Conservation (phyloP, 2,113 vertebrate species). For the Dolichotis patagonum region DNA sequence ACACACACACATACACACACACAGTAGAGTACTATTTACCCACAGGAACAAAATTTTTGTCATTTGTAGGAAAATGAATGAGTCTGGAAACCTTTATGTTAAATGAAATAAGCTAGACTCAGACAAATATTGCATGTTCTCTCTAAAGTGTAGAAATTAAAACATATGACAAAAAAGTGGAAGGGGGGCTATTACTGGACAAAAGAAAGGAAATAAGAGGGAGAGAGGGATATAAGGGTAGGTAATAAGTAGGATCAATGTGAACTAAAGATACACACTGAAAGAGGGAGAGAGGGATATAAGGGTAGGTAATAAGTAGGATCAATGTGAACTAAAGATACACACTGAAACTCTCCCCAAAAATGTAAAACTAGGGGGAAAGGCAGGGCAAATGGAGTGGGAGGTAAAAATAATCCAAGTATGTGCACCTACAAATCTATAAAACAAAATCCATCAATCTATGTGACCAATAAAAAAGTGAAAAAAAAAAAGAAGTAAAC, state of each 20-base stretch:
- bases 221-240: background rate
- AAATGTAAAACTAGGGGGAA: background rate
- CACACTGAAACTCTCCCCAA: background rate
- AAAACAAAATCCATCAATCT: background rate
- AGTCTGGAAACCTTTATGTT: background rate
- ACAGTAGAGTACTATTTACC: background rate
- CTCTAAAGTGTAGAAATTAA: background rate
- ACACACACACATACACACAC: background rate
- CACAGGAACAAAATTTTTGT: background rate
- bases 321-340: background rate
- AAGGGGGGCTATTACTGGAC: background rate
- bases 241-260: background rate
- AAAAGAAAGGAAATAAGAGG: background rate
- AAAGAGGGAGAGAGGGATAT: background rate
- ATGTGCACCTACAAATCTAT: background rate
- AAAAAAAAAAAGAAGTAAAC: constrained; percentile 31
- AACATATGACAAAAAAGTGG: background rate
- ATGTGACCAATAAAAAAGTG: background rate
- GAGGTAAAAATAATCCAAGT: background rate
- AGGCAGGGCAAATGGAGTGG: background rate
- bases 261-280: background rate
- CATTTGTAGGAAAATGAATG: background rate
- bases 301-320: background rate
- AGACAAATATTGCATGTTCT: background rate
- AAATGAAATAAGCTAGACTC: background rate